These are phyloP conservation scores for Ormia ochracea DNA, from an alignment of 2,888 invertebrate species.

Conservation along the genomic window DNA sequence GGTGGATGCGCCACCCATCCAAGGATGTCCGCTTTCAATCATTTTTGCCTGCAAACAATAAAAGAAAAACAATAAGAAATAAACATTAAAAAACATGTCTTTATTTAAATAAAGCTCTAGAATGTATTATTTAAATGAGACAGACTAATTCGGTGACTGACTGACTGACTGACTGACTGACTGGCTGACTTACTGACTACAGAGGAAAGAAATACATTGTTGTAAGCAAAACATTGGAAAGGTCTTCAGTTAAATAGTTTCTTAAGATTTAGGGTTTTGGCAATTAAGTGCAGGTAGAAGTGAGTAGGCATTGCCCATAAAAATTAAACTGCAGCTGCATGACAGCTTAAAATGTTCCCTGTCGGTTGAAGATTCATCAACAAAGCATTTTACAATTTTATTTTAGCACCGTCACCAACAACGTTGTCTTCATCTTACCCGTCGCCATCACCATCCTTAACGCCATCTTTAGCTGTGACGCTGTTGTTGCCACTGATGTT, in stretches of 20 bases:
- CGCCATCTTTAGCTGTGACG: conserved; percentile 60
- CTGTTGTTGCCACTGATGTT: background rate
- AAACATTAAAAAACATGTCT: conserved; percentile 25
- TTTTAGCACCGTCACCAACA: conserved; percentile 53
- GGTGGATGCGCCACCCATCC: conserved; percentile 75
- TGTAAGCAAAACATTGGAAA: background rate
- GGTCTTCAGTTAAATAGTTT: background rate
- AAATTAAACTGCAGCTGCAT: conserved; percentile 26
- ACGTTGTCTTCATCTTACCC: no score
- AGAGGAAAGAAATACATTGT: background rate
- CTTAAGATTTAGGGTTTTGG: background rate
- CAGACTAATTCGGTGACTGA: no score
- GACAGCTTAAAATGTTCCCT: conserved; percentile 20
- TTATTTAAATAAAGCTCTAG: conserved; percentile 36
- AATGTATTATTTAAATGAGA: background rate
- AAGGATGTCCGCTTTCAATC: conserved; percentile 75
- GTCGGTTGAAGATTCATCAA: conserved; percentile 36
- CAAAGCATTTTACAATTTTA: conserved; percentile 54
- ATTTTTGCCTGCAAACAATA: conserved; percentile 72
- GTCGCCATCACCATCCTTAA: conserved; percentile 61
- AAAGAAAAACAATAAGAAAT: conserved; percentile 38
- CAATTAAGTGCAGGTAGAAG: background rate
- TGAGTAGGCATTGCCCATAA: background rate
- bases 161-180: no score
- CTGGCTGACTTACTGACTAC: no score